These are phyloP conservation scores for Drosophila neocordata DNA, from an alignment of 1,140 invertebrate species.

Conservation along the genomic window DNA sequence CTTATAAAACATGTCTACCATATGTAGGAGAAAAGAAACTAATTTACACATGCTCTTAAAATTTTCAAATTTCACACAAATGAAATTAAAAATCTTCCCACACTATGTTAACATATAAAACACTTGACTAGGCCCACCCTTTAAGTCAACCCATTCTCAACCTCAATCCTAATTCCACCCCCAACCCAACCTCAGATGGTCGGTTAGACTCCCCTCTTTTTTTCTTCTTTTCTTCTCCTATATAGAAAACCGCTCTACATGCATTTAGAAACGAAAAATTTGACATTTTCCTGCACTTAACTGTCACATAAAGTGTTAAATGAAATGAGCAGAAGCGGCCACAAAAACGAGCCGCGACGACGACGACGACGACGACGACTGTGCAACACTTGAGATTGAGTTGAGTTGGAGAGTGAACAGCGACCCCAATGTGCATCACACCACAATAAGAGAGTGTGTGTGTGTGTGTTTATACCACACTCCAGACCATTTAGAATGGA, in stretches of 20 bases:
- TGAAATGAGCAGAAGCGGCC: conserved; percentile 71
- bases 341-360: conserved; percentile 55
- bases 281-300: conserved; percentile 76
- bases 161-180: not conserved
- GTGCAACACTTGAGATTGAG: conserved; percentile 68
- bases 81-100: conserved; percentile 62
- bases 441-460: conserved; percentile 1
- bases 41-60: not conserved
- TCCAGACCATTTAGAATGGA: conserved; percentile 42
- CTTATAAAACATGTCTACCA: conserved; percentile 26
- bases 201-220: not conserved
- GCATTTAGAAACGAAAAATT: conserved; percentile 69
- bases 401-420: conserved; percentile 32
- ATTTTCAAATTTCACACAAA: conserved; percentile 18
- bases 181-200: conserved; percentile 5
- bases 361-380: conserved; percentile 34
- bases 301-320: conserved; percentile 80
- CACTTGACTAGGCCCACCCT: conserved; percentile 59
- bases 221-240: not conserved
- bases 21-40: not conserved
- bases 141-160: conserved; percentile 10
- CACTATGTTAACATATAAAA: conserved; percentile 30
- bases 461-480: conserved; percentile 12
- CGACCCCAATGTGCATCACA: conserved; percentile 61
- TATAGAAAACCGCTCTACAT: conserved; percentile 51